Evolutionary conservation across 1,140 invertebrate genomes (phyloP).

Genomic region (Reticulitermes speratus): DNA sequence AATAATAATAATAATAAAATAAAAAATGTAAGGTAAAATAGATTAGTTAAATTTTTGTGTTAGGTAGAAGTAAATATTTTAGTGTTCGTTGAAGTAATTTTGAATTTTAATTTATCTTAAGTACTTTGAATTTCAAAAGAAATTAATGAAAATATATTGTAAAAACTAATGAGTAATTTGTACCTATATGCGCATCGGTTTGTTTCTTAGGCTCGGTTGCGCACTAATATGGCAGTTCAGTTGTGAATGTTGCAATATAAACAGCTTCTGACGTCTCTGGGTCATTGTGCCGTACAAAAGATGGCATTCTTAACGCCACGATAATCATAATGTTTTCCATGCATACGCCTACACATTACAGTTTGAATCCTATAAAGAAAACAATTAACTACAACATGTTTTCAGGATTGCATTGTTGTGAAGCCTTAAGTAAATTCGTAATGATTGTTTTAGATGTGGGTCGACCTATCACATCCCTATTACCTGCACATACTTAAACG

Average conservation of each 20-base stretch:
- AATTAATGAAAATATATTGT: too few relatives aligned
- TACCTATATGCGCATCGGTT: too few relatives aligned
- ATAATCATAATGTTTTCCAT: not conserved
- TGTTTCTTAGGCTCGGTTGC: too few relatives aligned
- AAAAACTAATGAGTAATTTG: too few relatives aligned
- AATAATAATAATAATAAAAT: too few relatives aligned
- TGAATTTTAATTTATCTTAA: too few relatives aligned
- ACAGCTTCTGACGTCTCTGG: not conserved
- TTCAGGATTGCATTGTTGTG: not conserved
- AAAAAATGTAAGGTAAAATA: too few relatives aligned
- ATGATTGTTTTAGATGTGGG: not conserved
- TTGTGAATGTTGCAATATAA: not conserved
- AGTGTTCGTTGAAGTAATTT: too few relatives aligned
- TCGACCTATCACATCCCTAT: not conserved
- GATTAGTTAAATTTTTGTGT: too few relatives aligned
- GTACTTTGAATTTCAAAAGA: too few relatives aligned
- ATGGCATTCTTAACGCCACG: not conserved
- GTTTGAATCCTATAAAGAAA: not conserved
- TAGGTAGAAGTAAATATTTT: too few relatives aligned
- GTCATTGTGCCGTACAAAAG: not conserved
- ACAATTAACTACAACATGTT: not conserved
- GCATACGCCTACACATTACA: not conserved
- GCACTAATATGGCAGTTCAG: too few relatives aligned
- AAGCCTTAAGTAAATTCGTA: not conserved
- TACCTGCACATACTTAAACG: slow-evolving; percentile 12